Conservation (phyloP, 1,140 invertebrate species). For the Zaprionus kolodkinae region DNA sequence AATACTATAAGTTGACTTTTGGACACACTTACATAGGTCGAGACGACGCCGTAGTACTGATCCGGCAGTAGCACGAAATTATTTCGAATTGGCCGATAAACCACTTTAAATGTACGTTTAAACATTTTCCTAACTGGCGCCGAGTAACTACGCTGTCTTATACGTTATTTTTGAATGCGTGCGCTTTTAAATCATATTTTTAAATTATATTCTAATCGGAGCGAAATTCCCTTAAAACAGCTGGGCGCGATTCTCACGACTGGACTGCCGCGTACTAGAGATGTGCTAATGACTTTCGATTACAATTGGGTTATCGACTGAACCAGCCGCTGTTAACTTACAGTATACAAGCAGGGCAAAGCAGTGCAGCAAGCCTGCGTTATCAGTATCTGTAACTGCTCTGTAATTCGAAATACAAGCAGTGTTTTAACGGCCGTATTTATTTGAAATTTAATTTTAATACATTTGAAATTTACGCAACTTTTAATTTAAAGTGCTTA, state of each 20-base stretch:
- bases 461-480: too few species aligned
- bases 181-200: conserved; percentile 53
- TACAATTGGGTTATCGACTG: not conserved
- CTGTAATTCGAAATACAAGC: not conserved
- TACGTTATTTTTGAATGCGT: conserved; percentile 15
- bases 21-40: conserved; percentile 82
- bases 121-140: conserved; percentile 64
- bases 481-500: too few species aligned
- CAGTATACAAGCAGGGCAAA: too few species aligned
- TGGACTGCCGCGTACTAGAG: conserved; percentile 24
- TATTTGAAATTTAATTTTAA: too few species aligned
- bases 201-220: conserved; percentile 35
- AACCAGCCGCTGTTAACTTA: too few species aligned
- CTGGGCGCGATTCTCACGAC: conserved; percentile 24
- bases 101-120: conserved; percentile 81
- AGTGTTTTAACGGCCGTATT: too few species aligned
- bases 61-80: conserved; percentile 78
- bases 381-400: too few species aligned
- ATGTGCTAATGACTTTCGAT: conserved; percentile 1
- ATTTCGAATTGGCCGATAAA: conserved; percentile 76
- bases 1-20: conserved; percentile 55
- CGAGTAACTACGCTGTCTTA: conserved; percentile 12
- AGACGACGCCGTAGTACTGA: conserved; percentile 79
- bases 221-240: conserved; percentile 20
- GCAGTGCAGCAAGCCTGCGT: too few species aligned